Evolutionary conservation across 2,888 invertebrate genomes (phyloP).

Genomic region (Agonopterix alstromeriana): DNA sequence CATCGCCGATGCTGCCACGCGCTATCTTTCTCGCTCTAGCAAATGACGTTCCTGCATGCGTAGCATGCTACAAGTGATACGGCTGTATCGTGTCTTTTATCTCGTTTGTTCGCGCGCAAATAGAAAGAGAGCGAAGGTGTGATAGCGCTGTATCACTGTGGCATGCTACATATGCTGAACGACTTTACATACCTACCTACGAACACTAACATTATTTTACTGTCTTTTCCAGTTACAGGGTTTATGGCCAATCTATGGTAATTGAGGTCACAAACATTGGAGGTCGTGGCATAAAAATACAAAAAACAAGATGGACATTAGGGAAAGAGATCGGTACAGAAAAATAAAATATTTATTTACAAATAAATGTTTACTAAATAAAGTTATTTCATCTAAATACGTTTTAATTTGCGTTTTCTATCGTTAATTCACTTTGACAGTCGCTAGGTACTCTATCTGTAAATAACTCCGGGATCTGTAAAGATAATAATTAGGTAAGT

Average conservation of each 20-base stretch:
- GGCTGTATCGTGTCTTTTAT: too few relatives aligned
- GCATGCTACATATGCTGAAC: too few relatives aligned
- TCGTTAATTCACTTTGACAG: conserved; percentile 63
- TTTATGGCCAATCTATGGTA: conserved; percentile 59
- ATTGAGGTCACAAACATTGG: conserved; percentile 63
- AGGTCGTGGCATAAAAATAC: conserved; percentile 56
- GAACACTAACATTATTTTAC: too few relatives aligned
- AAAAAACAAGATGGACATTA: conserved; percentile 62
- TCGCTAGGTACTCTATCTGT: conserved; percentile 68
- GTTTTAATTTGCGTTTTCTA: conserved; percentile 33
- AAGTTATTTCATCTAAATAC: conserved; percentile 19
- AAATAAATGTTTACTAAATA: conserved; percentile 19
- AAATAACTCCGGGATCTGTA: conserved; percentile 68
- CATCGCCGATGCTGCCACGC: too few relatives aligned
- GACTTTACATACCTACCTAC: too few relatives aligned
- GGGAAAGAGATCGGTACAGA: conserved; percentile 17
- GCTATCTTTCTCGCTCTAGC: too few relatives aligned
- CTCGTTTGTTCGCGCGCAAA: too few relatives aligned
- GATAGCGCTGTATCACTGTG: too few relatives aligned
- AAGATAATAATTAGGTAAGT: conserved; percentile 9
- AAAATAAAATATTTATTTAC: conserved; percentile 4
- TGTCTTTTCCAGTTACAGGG: conserved; percentile 45
- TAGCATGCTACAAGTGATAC: too few relatives aligned
- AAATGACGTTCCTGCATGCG: too few relatives aligned
- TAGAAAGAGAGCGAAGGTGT: too few relatives aligned